Evolutionary conservation across 2,888 invertebrate species (phyloP), one percentile per base, ranked within the genome.

Genomic region (Tachina fera): DNA sequence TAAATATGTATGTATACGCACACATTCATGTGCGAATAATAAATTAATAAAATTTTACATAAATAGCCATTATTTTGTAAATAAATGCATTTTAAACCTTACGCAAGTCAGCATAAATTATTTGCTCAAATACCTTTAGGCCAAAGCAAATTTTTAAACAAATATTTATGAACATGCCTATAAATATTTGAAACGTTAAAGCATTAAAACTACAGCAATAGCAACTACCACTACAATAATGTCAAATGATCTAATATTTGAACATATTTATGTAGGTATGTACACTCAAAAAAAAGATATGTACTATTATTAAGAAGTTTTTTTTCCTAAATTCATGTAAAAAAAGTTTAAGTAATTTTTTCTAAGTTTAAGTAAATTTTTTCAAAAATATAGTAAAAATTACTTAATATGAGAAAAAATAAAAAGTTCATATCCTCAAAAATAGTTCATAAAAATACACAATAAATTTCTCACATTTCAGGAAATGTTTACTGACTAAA

Each of bases 71-170:
- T 79, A 79, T 68, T 72, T 74, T 61, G 74, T 14, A 75, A 65
- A 80, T 80, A 84, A 84, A 72, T 80, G 71, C 76, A 84, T 76
- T 84, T 84, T 79, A 43, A 80, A 71, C 70, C 76, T 80, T 85
- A 85, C 76, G 82, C 85, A 86, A 86, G 87, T 85, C 72, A 74
- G 70, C 87, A 85, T 87, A 87, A 87, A 85, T 79, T 87, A 78
- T 75, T 85, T 72, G 65, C 61, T 67, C 67, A 76, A 87, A 87
- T 87, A 82, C 87, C 87, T 87, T 87, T 79, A 80, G 87, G 87
- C 83, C 82, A 81, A 72, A 75, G 67, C 53, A 75, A 68, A 63
- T 76, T 71, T 76, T 58, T 56, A 70, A 65, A 19, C 65, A 65
- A 77, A 72, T 77, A 65, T 47, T 19, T 47, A 47, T 45, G 63